Conservation (phyloP, 2,113 vertebrate genomes). For the Lepus europaeus region DNA sequence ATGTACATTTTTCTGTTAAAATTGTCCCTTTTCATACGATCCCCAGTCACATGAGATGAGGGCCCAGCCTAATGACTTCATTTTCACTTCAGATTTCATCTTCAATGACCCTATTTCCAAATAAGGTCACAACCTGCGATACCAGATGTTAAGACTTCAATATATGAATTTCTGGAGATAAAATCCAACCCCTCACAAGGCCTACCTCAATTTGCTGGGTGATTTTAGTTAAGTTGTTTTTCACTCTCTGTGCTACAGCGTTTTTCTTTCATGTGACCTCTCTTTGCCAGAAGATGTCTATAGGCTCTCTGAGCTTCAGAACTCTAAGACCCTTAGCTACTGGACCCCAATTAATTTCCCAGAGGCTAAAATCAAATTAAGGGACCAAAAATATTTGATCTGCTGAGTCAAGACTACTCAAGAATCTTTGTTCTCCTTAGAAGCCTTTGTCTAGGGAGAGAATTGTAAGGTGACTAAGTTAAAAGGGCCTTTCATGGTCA, state of each 20-base stretch:
- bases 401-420: neutral
- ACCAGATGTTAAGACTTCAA: neutral
- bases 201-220: neutral
- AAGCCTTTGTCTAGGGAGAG: neutral
- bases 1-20: neutral
- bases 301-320: neutral
- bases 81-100: neutral
- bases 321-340: neutral
- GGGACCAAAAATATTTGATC: neutral
- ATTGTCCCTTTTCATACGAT: neutral
- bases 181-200: neutral
- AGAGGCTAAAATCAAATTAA: neutral
- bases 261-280: neutral
- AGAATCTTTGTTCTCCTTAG: neutral
- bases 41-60: neutral
- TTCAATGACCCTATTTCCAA: neutral
- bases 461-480: neutral
- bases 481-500: neutral
- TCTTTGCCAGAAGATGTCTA: neutral
- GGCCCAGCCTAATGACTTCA: neutral
- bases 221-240: constrained; percentile 30
- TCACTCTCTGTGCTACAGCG: neutral
- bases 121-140: neutral
- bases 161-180: neutral
- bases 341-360: neutral